Evolutionary conservation across 2,888 invertebrate genomes (phyloP).

Genomic region (Notocelia uddmanniana): DNA sequence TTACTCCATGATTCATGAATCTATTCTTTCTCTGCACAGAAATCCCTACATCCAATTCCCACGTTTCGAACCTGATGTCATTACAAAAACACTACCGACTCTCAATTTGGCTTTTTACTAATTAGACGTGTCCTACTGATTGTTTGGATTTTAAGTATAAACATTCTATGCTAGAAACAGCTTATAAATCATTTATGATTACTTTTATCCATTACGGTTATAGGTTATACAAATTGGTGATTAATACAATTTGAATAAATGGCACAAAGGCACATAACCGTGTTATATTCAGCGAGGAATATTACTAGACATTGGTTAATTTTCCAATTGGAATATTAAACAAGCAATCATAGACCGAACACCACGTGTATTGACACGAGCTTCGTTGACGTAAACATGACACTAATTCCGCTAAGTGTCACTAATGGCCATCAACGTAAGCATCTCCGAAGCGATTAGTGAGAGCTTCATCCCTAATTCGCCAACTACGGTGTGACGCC

Average conservation of each 20-base stretch:
- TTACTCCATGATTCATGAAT: no score
- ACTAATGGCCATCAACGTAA: constrained; percentile 37
- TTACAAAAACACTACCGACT: background rate
- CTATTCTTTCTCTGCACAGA: background rate
- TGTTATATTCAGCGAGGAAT: no score
- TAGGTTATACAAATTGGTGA: no score
- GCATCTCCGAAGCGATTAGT: constrained; percentile 40
- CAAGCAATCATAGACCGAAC: background rate
- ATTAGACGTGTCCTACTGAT: background rate
- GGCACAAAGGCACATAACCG: no score
- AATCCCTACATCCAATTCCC: background rate
- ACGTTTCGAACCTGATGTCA: constrained; percentile 4
- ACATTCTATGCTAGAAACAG: no score
- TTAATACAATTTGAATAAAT: no score
- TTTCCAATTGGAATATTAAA: background rate
- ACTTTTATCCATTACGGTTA: no score
- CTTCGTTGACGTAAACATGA: constrained; percentile 11
- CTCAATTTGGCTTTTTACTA: background rate
- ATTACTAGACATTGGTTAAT: background rate
- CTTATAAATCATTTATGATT: no score
- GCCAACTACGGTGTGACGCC: constrained; percentile 26
- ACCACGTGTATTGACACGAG: background rate
- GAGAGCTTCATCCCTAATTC: constrained; percentile 41
- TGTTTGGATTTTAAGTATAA: background rate
- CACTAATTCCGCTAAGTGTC: constrained; percentile 18